Percentiles rank a stretch among this genome's conserved stretches.
Conservation (phyloP, 2,113 vertebrate species). For the Cairina moschata region DNA sequence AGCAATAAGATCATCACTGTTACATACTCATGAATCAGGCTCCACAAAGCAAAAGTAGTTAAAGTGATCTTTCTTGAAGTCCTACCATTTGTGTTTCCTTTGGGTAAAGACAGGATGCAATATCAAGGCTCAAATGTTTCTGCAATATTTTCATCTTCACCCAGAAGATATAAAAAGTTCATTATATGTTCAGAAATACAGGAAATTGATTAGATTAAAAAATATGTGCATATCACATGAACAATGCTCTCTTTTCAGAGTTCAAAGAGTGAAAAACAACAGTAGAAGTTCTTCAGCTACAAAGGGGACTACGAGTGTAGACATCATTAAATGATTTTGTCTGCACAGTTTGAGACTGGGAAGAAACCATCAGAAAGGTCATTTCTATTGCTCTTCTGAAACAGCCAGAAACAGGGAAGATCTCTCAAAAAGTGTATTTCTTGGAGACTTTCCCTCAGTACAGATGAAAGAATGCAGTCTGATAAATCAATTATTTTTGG, state of each 20-base stretch:
- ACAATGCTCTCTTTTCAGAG: not conserved
- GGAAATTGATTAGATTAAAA: not conserved
- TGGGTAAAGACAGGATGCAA: not conserved
- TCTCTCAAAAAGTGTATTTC: not conserved
- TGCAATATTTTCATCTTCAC: not conserved
- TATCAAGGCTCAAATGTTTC: not conserved
- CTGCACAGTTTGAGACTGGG: not conserved
- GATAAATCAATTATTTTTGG: not conserved
- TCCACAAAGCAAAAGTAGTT: not conserved
- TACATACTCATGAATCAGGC: not conserved
- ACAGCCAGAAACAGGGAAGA: not conserved
- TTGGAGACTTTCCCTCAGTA: not conserved
- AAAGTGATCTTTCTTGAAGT: not conserved
- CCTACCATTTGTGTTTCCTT: not conserved
- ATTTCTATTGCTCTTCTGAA: not conserved
- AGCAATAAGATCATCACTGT: not conserved
- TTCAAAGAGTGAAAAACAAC: not conserved
- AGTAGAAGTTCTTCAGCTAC: not conserved
- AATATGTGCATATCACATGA: not conserved
- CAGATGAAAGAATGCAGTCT: not conserved
- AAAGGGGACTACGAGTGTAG: not conserved
- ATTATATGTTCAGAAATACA: not conserved
- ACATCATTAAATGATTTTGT: not conserved
- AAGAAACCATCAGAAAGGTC: not conserved
- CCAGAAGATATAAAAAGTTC: not conserved